Percentiles rank a stretch among this genome's conserved stretches.
Evolutionary conservation across 2,888 invertebrate species (phyloP).

Genomic region (Ornithoptera alexandrae): DNA sequence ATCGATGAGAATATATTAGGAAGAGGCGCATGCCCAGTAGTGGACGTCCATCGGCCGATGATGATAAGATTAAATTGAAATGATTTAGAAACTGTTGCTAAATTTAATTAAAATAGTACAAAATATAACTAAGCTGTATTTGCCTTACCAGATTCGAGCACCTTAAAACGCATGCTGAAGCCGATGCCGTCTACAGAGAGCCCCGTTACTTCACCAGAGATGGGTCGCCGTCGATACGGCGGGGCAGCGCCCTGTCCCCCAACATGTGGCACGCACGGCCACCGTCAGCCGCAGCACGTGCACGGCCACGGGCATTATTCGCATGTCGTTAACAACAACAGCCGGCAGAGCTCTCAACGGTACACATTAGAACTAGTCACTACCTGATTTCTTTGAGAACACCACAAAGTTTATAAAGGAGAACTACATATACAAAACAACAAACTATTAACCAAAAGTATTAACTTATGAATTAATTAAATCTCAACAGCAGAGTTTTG

Average conservation of each 20-base stretch:
- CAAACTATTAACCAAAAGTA: too few relatives aligned
- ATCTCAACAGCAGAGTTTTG: too few relatives aligned
- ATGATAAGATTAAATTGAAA: neutral
- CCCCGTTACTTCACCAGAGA: conserved; percentile 94
- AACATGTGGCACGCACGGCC: conserved; percentile 81
- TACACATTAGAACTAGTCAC: conserved; percentile 51
- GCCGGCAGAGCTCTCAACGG: conserved; percentile 84
- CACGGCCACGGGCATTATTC: conserved; percentile 63
- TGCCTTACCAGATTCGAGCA: conserved; percentile 85
- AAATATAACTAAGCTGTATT: neutral
- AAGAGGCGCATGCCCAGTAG: too few relatives aligned
- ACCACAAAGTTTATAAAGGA: neutral
- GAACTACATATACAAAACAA: too few relatives aligned
- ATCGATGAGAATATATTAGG: too few relatives aligned
- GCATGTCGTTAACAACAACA: conserved; percentile 80
- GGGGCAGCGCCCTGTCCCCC: conserved; percentile 78
- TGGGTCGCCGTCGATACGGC: conserved; percentile 89
- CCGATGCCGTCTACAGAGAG: conserved; percentile 95
- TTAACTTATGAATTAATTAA: too few relatives aligned
- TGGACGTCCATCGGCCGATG: too few relatives aligned
- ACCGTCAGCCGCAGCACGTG: conserved; percentile 79
- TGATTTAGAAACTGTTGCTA: neutral
- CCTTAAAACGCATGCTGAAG: conserved; percentile 95
- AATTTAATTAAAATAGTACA: neutral
- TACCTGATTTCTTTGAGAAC: neutral